phyloP scores from a whole-genome alignment of 1,140 invertebrate species.

The Onthophagus taurus region DNA sequence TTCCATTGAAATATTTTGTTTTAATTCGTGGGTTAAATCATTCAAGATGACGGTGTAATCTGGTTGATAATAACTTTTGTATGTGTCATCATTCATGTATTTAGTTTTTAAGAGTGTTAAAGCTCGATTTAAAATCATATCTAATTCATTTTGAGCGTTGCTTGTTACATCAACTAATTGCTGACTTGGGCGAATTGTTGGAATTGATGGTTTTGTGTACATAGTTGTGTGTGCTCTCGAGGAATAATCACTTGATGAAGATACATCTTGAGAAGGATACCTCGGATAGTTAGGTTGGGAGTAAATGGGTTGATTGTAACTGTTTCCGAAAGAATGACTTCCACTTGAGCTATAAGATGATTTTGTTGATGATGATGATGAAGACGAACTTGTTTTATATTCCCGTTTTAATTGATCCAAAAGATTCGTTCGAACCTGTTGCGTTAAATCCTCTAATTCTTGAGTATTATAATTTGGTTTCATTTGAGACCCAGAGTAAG shows the following conservation, averaged over 20 bases:
- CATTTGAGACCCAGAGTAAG: conserved; percentile 23
- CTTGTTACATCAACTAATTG: conserved; percentile 17
- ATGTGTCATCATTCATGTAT: not conserved
- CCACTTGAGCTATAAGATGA: not conserved
- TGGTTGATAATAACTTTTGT: not conserved
- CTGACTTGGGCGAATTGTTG: not conserved
- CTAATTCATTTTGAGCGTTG: conserved; percentile 24
- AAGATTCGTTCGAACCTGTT: conserved; percentile 27
- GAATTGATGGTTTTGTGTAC: not conserved
- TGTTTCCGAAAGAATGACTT: not conserved
- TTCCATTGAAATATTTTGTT: conserved; percentile 25
- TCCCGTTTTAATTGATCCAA: conserved; percentile 25
- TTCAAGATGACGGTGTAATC: conserved; percentile 14
- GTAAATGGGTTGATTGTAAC: conserved; percentile 1
- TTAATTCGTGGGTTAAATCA: conserved; percentile 26
- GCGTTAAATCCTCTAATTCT: conserved; percentile 28
- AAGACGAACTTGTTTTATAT: too few relatives aligned
- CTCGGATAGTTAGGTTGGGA: conserved; percentile 8
- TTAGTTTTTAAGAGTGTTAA: not conserved
- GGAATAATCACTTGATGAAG: not conserved
- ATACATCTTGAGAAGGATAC: not conserved
- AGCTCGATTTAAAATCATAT: conserved; percentile 20
- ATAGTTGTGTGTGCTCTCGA: conserved; percentile 2
- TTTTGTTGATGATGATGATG: too few relatives aligned
- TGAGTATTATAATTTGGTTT: conserved; percentile 32